Percentiles rank a stretch among this genome's conserved stretches.
These are phyloP conservation scores for Dichetophora obliterata DNA, from an alignment of 2,888 invertebrate species.

Conservation along the genomic window DNA sequence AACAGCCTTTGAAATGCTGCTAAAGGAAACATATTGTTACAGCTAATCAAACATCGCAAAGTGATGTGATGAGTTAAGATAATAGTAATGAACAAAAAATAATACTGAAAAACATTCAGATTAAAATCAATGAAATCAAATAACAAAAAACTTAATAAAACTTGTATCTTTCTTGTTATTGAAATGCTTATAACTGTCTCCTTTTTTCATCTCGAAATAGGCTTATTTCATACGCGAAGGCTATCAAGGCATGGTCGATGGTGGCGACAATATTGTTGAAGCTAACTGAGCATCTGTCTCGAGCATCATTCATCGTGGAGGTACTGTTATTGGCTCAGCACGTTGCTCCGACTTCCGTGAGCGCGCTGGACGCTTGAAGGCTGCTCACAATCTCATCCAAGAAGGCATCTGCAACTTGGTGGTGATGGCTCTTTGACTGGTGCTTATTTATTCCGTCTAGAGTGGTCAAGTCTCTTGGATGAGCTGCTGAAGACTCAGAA, in stretches of 20 bases:
- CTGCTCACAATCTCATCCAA: conserved; percentile 90
- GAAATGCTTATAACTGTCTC: neutral
- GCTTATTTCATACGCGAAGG: conserved; percentile 87
- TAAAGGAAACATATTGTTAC: too few species aligned
- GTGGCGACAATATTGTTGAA: conserved; percentile 93
- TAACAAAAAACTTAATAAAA: too few species aligned
- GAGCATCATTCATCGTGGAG: conserved; percentile 98
- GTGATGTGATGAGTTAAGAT: too few species aligned
- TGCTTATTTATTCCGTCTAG: conserved; percentile 93
- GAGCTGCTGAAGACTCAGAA: conserved; percentile 81
- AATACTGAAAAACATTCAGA: too few species aligned
- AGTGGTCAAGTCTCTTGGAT: conserved; percentile 90
- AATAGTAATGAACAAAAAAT: too few species aligned
- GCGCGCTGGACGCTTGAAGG: conserved; percentile 89
- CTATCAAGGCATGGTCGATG: conserved; percentile 97
- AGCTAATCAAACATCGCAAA: too few species aligned
- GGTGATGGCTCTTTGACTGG: conserved; percentile 99
- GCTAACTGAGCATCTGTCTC: conserved; percentile 98
- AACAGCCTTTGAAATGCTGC: too few species aligned
- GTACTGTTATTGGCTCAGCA: conserved; percentile 98
- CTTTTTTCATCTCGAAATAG: conserved; percentile 49
- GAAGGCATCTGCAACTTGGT: conserved; percentile 92
- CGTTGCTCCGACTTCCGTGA: conserved; percentile 93
- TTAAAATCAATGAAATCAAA: too few species aligned
- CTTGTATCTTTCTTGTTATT: neutral